Percentiles rank a stretch among this genome's conserved stretches.
These are phyloP conservation scores for cattle (Bos taurus) DNA, from an alignment of 2,113 vertebrate species.

Conservation along the genomic window ARS-UCD2.0 NC_037328.1:92286501-92287000, in stretches of 20 bases:
- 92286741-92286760: not conserved
- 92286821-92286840: not conserved
- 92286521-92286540: slow-evolving; percentile 8
- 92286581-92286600: not conserved
- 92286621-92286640: not conserved
- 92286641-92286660: not conserved
- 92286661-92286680: not conserved
- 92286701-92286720: not conserved
- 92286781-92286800: not conserved
- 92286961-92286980: not conserved
- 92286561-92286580: slow-evolving; percentile 14
- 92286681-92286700: not conserved
- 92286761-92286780: not conserved
- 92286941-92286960: not conserved
- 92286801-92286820: not conserved
- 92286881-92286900: not conserved
- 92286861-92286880: not conserved
- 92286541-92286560: slow-evolving; percentile 31
- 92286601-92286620: not conserved
- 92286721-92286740: not conserved
- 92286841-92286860: not conserved
- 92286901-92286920: not conserved
- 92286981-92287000: not conserved
- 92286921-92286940: not conserved
- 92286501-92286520: slow-evolving; percentile 14